A percentile compares a stretch with the other conserved stretches of the same genome.
Conservation (phyloP, 1,140 invertebrate genomes). For the Atta texana region DNA sequence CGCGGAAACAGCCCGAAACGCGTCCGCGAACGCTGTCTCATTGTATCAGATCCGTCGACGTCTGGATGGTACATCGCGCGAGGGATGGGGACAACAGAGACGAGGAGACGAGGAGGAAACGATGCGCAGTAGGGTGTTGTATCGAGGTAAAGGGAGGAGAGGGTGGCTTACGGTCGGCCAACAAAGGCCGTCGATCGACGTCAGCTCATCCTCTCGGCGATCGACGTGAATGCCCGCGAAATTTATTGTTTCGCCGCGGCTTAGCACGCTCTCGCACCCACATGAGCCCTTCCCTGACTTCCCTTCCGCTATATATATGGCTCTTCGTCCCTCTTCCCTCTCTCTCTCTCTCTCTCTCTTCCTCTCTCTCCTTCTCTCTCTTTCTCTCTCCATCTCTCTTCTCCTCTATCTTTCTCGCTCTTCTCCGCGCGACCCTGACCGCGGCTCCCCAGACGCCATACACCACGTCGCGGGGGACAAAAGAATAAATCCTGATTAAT, state of each 20-base stretch:
- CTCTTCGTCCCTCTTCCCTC: constrained; percentile 6
- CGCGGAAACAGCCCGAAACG: constrained; percentile 82
- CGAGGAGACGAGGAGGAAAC: constrained; percentile 48
- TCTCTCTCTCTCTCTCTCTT: neutral
- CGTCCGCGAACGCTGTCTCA: constrained; percentile 78
- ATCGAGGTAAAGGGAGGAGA: neutral
- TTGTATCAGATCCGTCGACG: constrained; percentile 80
- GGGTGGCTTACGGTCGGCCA: constrained; percentile 77
- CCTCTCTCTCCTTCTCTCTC: neutral
- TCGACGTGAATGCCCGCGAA: constrained; percentile 83
- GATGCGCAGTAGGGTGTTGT: constrained; percentile 43
- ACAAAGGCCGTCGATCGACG: constrained; percentile 83
- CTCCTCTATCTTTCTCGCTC: constrained; percentile 34
- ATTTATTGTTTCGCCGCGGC: constrained; percentile 85
- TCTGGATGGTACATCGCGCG: constrained; percentile 62
- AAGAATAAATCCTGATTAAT: constrained; percentile 86
- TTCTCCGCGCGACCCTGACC: constrained; percentile 51
- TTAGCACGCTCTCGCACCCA: constrained; percentile 77
- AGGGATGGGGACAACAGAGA: constrained; percentile 26
- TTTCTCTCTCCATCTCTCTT: neutral
- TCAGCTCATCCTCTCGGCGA: constrained; percentile 79
- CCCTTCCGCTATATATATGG: constrained; percentile 24
- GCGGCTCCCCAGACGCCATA: constrained; percentile 58
- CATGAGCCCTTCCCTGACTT: constrained; percentile 57
- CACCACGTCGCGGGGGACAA: constrained; percentile 78